Conservation (phyloP, 1,140 invertebrate species). For the Lucilia cuprina region DNA sequence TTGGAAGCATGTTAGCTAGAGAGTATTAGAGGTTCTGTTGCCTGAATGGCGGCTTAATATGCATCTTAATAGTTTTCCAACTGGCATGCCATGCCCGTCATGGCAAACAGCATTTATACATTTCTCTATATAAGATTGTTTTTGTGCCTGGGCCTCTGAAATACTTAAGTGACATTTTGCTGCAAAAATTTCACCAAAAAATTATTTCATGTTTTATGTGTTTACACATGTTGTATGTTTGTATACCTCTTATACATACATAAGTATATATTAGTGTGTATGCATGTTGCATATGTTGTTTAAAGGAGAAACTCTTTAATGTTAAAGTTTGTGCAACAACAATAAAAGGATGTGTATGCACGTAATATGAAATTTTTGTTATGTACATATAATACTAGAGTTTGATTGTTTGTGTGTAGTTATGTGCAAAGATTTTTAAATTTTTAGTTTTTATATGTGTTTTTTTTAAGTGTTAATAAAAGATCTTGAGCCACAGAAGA, state of each 20-base stretch:
- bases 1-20: neutral
- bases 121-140: neutral
- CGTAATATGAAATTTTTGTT: neutral
- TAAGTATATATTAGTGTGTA: neutral
- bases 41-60: conserved; percentile 28
- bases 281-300: neutral
- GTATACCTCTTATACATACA: neutral
- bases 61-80: conserved; percentile 24
- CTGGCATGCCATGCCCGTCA: neutral
- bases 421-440: conserved; percentile 5
- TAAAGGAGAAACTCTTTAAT: neutral
- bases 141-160: neutral
- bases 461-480: neutral
- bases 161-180: conserved; percentile 9
- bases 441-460: neutral
- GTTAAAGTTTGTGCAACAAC: neutral
- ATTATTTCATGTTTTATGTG: conserved; percentile 15
- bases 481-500: neutral
- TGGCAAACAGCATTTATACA: neutral
- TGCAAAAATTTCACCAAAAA: conserved; percentile 18
- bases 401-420: neutral
- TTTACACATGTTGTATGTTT: neutral
- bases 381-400: neutral
- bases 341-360: neutral
- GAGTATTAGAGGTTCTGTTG: neutral